Evolutionary conservation across 2,888 invertebrate species (phyloP).

Genomic region (Ormia ochracea): DNA sequence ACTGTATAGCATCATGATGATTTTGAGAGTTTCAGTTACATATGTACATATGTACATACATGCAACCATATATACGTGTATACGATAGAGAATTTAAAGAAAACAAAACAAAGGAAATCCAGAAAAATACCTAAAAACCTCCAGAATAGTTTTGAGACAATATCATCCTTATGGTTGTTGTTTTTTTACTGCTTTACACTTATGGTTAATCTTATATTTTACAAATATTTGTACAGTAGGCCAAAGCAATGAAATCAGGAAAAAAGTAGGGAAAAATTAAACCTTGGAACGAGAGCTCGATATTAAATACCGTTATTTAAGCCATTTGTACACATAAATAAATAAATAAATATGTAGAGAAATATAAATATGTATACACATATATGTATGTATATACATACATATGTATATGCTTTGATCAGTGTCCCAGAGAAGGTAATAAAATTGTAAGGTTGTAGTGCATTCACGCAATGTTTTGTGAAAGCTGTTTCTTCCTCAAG

Average conservation of each 20-base stretch:
- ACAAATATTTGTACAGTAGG: slow-evolving; percentile 54
- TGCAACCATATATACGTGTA: too few relatives aligned
- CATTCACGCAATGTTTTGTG: too few relatives aligned
- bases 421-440: too few relatives aligned
- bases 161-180: slow-evolving; percentile 45
- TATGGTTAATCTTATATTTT: slow-evolving; percentile 55
- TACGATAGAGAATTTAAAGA: background rate
- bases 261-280: background rate
- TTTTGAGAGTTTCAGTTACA: background rate
- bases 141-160: slow-evolving; percentile 59
- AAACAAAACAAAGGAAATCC: background rate
- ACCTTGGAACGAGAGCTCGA: background rate
- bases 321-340: too few relatives aligned
- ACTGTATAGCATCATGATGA: slow-evolving; percentile 37
- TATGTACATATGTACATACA: background rate
- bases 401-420: too few relatives aligned
- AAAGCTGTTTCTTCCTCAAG: too few relatives aligned
- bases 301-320: too few relatives aligned
- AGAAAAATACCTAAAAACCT: slow-evolving; percentile 41
- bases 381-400: too few relatives aligned
- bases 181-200: slow-evolving; percentile 52
- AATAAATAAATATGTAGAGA: too few relatives aligned
- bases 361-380: too few relatives aligned
- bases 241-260: background rate
- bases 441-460: too few relatives aligned